Evolutionary conservation across 2,888 invertebrate species (phyloP).

Genomic region (Odiellus spinosus): DNA sequence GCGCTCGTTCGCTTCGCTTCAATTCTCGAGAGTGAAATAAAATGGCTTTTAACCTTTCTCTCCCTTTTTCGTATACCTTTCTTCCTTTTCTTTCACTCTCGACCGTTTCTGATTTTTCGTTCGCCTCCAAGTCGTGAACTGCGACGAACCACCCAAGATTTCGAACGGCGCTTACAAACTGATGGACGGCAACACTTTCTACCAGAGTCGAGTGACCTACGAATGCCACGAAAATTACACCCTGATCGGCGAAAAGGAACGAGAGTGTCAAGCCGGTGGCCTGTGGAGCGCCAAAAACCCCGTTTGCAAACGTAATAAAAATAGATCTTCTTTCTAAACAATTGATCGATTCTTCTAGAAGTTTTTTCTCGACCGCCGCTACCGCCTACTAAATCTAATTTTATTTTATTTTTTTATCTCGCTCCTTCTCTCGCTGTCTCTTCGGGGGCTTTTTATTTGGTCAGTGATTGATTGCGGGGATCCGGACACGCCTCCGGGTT

Average conservation of each 20-base stretch:
- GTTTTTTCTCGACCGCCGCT: too few species aligned
- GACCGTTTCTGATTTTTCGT: too few species aligned
- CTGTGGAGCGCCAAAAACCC: conserved; percentile 20
- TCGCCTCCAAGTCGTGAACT: conserved; percentile 36
- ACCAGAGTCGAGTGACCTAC: conserved; percentile 19
- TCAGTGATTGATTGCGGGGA: conserved; percentile 1
- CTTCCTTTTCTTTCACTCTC: conserved; percentile 12
- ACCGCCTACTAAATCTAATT: too few species aligned
- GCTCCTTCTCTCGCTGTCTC: too few species aligned
- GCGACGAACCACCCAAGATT: conserved; percentile 59
- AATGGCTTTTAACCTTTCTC: background rate
- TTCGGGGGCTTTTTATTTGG: too few species aligned
- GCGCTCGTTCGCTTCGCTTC: background rate
- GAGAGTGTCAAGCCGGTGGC: conserved; percentile 18
- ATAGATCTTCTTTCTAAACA: background rate
- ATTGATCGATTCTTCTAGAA: too few species aligned
- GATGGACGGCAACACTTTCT: conserved; percentile 45
- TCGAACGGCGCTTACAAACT: conserved; percentile 57
- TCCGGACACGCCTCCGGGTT: background rate
- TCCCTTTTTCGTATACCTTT: conserved; percentile 5
- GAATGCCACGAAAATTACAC: conserved; percentile 53
- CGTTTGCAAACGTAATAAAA: conserved; percentile 17
- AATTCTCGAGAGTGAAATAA: conserved; percentile 1
- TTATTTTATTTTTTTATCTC: too few species aligned
- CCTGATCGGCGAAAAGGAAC: conserved; percentile 34